These are phyloP conservation scores for Salarias fasciatus DNA, from an alignment of 2,797 vertebrate species.

Conservation along the genomic window DNA sequence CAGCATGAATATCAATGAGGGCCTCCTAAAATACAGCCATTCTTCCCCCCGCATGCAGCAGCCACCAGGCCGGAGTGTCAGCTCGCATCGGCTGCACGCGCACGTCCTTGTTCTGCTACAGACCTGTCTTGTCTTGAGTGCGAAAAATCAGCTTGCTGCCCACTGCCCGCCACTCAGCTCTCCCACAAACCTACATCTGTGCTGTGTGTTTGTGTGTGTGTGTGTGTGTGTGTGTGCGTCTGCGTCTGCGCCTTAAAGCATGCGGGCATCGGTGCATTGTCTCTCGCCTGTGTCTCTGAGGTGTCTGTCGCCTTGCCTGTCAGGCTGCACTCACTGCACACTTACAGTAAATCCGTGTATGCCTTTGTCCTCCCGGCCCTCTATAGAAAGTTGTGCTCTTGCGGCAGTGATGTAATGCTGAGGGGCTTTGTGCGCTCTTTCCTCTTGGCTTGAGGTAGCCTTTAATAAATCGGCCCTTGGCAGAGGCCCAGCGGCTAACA, in stretches of 20 bases:
- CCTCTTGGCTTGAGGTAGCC: conserved; percentile 74
- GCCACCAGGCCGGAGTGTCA: conserved; percentile 72
- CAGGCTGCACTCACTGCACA: conserved; percentile 51
- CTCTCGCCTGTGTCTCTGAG: conserved; percentile 35
- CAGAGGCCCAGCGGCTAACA: conserved; percentile 71
- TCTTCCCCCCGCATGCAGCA: conserved; percentile 70
- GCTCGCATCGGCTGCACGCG: conserved; percentile 74
- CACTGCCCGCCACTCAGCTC: conserved; percentile 70
- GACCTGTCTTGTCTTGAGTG: conserved; percentile 80
- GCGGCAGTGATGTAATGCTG: conserved; percentile 78
- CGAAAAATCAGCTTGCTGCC: conserved; percentile 78
- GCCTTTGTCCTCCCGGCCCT: conserved; percentile 58
- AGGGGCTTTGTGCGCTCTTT: conserved; percentile 71
- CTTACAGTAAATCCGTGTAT: conserved; percentile 73
- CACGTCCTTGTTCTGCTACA: conserved; percentile 75
- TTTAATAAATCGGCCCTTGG: conserved; percentile 78
- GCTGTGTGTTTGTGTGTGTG: conserved; percentile 18
- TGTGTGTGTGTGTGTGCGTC: conserved; percentile 15
- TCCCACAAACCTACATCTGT: conserved; percentile 68
- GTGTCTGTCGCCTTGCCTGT: conserved; percentile 53
- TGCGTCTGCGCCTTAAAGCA: conserved; percentile 29
- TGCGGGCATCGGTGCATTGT: conserved; percentile 40
- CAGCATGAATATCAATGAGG: conserved; percentile 83
- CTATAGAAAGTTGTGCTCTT: conserved; percentile 70
- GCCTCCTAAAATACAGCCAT: conserved; percentile 76